Percentiles rank a stretch among this genome's conserved stretches.
phyloP scores from a whole-genome alignment of 2,113 vertebrate species.

The Fulmarus glacialis region DNA sequence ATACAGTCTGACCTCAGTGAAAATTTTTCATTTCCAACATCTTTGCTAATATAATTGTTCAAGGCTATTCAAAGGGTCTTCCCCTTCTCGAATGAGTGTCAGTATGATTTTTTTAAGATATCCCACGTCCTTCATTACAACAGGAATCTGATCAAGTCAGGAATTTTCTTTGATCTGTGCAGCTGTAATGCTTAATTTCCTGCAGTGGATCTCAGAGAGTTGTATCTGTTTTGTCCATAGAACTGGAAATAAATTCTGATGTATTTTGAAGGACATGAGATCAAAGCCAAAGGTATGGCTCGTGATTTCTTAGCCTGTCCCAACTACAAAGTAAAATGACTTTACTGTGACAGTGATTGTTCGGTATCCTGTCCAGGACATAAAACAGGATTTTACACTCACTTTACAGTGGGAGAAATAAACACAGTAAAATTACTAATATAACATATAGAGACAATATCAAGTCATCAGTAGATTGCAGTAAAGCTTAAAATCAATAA shows the following conservation, averaged over 20 bases:
- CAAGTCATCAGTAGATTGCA: not conserved
- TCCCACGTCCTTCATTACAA: not conserved
- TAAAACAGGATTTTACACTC: not conserved
- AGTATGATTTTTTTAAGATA: not conserved
- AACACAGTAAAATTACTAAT: not conserved
- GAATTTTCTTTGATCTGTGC: not conserved
- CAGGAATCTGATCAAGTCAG: not conserved
- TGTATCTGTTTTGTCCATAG: not conserved
- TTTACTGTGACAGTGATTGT: not conserved
- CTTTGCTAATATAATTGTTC: not conserved
- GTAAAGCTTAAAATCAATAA: not conserved
- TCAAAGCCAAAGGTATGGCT: not conserved
- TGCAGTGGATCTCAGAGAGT: not conserved
- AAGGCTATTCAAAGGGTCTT: not conserved
- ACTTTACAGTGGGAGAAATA: not conserved
- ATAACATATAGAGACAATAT: not conserved
- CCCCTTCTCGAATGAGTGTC: not conserved
- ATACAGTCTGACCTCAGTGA: not conserved
- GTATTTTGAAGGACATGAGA: not conserved
- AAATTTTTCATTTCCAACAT: not conserved
- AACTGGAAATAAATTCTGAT: not conserved
- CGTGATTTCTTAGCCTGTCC: not conserved
- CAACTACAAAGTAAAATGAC: not conserved
- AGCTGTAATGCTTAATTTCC: not conserved
- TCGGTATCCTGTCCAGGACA: not conserved